Evolutionary conservation across 2,113 vertebrate species (phyloP).

Genomic region (Microtus ochrogaster): DNA sequence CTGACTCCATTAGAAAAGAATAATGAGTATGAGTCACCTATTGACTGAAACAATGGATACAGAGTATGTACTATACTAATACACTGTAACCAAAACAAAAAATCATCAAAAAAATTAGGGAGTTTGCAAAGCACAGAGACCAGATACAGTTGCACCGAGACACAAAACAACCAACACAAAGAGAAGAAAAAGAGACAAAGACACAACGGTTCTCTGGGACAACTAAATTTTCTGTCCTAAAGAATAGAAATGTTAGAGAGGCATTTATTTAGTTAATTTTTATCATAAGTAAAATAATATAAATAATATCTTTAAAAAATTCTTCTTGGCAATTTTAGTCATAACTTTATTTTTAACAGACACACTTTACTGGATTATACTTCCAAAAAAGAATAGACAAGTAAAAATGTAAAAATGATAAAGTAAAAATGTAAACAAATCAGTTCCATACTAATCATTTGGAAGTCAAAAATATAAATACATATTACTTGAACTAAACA

Average conservation of each 20-base stretch:
- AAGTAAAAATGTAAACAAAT: constrained; percentile 39
- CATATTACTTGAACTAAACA: constrained; percentile 4
- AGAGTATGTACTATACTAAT: too few species aligned
- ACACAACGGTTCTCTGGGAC: neutral
- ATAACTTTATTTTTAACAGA: neutral
- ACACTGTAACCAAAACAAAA: too few species aligned
- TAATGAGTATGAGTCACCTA: too few species aligned
- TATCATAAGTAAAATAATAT: constrained; percentile 14
- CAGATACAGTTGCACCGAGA: neutral
- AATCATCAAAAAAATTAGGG: too few species aligned
- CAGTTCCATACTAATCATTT: constrained; percentile 49
- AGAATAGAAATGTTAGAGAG: neutral
- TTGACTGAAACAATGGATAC: too few species aligned
- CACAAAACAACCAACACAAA: neutral
- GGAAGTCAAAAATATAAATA: constrained; percentile 43
- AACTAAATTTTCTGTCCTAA: neutral
- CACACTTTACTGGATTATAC: constrained; percentile 24
- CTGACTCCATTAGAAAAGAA: too few species aligned
- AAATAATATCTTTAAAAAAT: constrained; percentile 24
- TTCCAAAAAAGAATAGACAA: constrained; percentile 22
- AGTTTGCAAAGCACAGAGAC: neutral
- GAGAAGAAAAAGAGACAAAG: neutral
- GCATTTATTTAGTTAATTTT: neutral
- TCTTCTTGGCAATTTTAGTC: constrained; percentile 42
- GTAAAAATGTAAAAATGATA: neutral